These are phyloP conservation scores for Eira barbara DNA, from an alignment of 2,113 vertebrate genomes.

Conservation along the genomic window DNA sequence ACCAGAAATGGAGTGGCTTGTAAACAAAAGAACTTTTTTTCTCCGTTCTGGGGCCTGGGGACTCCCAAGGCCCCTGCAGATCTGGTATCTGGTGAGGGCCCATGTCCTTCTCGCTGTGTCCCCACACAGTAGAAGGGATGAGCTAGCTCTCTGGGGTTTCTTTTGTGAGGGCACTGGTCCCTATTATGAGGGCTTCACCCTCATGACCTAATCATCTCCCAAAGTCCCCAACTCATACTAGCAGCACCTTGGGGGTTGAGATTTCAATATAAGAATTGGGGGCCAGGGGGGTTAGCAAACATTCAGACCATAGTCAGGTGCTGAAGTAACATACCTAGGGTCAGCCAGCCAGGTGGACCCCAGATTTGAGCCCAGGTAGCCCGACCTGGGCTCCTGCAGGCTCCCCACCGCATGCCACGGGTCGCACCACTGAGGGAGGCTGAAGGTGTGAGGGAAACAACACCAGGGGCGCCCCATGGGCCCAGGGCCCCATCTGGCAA, in stretches of 20 bases:
- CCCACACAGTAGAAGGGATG: neutral
- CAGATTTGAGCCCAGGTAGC: neutral
- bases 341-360: neutral
- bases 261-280: neutral
- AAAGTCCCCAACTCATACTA: neutral
- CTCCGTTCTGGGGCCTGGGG: neutral
- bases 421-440: no score
- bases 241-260: neutral
- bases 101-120: neutral
- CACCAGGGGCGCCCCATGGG: rapidly evolving
- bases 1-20: neutral
- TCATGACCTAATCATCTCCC: neutral
- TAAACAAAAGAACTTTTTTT: neutral
- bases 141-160: neutral
- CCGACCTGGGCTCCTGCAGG: neutral
- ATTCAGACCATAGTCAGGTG: neutral
- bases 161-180: neutral
- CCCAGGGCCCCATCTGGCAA: neutral
- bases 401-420: no score
- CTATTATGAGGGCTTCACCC: neutral
- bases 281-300: neutral
- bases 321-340: neutral
- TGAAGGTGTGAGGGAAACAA: no score
- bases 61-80: neutral
- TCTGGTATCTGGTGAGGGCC: neutral